Percentiles rank a stretch among this genome's conserved stretches.
Evolutionary conservation across 2,113 vertebrate genomes (phyloP).

Genomic region (Microcebus jonahi): DNA sequence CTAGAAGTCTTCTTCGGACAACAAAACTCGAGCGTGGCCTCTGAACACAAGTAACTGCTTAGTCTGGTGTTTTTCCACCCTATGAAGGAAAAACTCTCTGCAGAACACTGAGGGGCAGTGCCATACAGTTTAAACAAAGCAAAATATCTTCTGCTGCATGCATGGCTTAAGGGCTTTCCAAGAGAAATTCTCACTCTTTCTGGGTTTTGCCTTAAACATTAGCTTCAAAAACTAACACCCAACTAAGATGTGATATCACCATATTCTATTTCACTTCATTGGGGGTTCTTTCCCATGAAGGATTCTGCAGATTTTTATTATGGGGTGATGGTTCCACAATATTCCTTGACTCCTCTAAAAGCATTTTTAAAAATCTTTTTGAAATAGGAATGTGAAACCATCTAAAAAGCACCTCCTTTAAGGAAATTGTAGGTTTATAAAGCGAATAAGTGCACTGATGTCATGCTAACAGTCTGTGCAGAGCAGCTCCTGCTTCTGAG

Average conservation of each 20-base stretch:
- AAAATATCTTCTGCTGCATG: neutral
- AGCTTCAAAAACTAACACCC: neutral
- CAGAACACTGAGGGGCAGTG: too few relatives aligned
- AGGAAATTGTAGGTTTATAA: neutral
- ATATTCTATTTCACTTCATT: neutral
- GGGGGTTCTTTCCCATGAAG: neutral
- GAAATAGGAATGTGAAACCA: neutral
- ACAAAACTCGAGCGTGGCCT: neutral
- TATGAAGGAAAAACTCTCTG: neutral
- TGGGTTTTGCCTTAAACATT: constrained; percentile 3
- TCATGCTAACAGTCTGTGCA: neutral
- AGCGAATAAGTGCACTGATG: neutral
- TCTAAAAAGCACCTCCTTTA: constrained; percentile 33
- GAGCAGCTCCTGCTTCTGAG: neutral
- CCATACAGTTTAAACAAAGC: neutral
- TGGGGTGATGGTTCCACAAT: neutral
- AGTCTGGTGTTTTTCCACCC: neutral
- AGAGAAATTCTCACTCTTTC: neutral
- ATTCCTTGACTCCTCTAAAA: constrained; percentile 19
- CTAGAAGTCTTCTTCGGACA: neutral
- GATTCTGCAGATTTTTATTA: constrained; percentile 44
- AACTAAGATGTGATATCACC: neutral
- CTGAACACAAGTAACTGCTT: neutral
- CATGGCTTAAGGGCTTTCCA: neutral
- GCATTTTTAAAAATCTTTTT: constrained; percentile 1